Conservation (phyloP, 2,113 vertebrate genomes). For the Sebastes schlegelii region DNA sequence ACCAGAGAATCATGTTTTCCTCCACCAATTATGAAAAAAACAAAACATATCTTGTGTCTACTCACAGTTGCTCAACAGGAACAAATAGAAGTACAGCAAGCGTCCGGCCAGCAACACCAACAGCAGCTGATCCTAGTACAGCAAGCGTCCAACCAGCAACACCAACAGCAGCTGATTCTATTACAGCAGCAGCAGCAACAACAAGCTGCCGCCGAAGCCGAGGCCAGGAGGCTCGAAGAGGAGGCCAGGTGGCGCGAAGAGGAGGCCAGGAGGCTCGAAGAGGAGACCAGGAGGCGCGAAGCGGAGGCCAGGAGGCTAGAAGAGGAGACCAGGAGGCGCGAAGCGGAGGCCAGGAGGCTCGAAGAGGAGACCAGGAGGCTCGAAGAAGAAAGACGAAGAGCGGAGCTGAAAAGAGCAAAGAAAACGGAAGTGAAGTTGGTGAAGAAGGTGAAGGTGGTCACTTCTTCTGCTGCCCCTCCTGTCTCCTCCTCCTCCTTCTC, state of each 20-base stretch:
- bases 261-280: background rate
- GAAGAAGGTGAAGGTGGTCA: slow-evolving; percentile 23
- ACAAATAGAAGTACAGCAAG: slow-evolving; percentile 39
- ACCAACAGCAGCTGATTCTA: slow-evolving; percentile 21
- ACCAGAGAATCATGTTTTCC: background rate
- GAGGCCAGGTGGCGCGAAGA: background rate
- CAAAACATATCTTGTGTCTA: background rate
- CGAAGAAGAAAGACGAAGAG: slow-evolving; percentile 31
- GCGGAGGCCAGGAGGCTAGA: background rate
- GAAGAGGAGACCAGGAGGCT: background rate
- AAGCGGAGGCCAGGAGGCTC: background rate
- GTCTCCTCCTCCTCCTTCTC: background rate
- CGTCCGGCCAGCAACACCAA: background rate
- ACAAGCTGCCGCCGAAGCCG: slow-evolving; percentile 35
- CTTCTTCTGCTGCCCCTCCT: background rate
- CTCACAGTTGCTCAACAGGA: slow-evolving; percentile 35
- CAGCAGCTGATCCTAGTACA: slow-evolving; percentile 34
- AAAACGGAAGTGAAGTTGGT: slow-evolving; percentile 33
- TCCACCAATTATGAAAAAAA: background rate
- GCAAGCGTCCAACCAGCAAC: slow-evolving; percentile 5
- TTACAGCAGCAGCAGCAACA: slow-evolving; percentile 34
- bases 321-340: background rate
- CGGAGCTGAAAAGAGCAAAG: slow-evolving; percentile 36
- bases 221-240: background rate
- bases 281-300: background rate